Evolutionary conservation across 2,113 vertebrate species (phyloP), one percentile per base, ranked within the genome.

Genomic region (Drymodes brunneopygia): DNA sequence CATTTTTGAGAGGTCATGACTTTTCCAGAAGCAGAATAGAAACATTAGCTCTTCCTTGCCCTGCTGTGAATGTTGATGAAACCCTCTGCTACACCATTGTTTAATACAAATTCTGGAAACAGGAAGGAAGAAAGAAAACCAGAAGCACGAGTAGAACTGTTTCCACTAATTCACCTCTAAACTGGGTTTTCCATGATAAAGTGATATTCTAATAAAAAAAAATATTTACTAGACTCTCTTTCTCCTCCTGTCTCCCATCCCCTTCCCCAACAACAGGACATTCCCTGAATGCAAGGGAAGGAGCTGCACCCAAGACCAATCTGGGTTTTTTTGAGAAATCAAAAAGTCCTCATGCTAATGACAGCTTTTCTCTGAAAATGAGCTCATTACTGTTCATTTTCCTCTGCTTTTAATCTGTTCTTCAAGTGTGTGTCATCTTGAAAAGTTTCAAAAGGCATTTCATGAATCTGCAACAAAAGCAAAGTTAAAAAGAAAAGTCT

Each of bases 311-410:
- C 23, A 67, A 27, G 24, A 88, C 38, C 6, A 15, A 4, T 42
- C 44, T 44, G 36, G 5, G 1, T 31, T 58, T 65, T 48, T 38
- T 31, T 44, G 81, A 94, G 62, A 83, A 83, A 88, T 92, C 83
- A 81, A 93, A 92, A 92, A 81, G 74, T 29, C 28, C 4, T 4
- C 40, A 86, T 86, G 70, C 35, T 91, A 93, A 94, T 70, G 83
- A 95, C 53, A 40, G 33, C 38, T 93, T 92, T 94, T 84, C 53
- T 77, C 65, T 95, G 88, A 58, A 95, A 96, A 94, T 53, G 69
- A 92, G 60, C 77, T 95, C 84, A 92, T 96, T 97, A 94, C 38
- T 64, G 84, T 69, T 94, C 75, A 90, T 90, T 88, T 96, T 74
- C 67, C 24, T 81, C 50, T 78, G 44, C 53, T 94, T 93, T 96